A percentile compares a stretch with the other conserved stretches of the same genome.
Conservation (phyloP, 2,113 vertebrate genomes). For the Tylochromis polylepis region DNA sequence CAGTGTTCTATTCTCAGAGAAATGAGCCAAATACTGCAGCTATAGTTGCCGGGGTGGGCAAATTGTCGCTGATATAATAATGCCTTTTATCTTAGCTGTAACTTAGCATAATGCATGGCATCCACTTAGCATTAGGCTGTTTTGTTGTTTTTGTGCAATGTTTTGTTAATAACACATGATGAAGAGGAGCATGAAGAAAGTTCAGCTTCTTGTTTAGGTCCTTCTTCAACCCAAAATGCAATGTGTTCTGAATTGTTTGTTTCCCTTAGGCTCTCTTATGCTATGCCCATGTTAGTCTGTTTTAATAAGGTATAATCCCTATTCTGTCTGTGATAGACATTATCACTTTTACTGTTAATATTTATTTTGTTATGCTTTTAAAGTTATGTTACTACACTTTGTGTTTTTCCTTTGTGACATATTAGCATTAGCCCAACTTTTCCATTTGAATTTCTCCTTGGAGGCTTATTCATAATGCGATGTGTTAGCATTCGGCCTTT, state of each 20-base stretch:
- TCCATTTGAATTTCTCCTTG: background rate
- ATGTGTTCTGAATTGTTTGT: conserved; percentile 9
- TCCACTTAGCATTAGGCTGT: background rate
- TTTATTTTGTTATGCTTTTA: background rate
- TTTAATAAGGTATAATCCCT: background rate
- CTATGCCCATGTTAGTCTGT: background rate
- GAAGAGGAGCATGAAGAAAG: conserved; percentile 1
- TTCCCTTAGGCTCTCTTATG: background rate
- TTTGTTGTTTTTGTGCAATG: conserved; percentile 7
- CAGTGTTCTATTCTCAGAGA: conserved; percentile 18
- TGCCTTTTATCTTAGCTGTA: conserved; percentile 16
- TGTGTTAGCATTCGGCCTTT: background rate
- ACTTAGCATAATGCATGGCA: conserved; percentile 13
- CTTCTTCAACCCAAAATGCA: background rate
- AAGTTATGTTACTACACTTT: background rate
- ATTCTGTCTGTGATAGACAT: background rate
- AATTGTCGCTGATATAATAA: conserved; percentile 12
- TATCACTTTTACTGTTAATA: background rate
- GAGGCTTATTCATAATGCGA: background rate
- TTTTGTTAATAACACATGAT: conserved; percentile 6
- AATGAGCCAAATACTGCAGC: conserved; percentile 2
- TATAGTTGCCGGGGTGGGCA: background rate
- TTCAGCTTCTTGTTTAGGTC: conserved; percentile 1
- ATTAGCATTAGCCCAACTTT: background rate
- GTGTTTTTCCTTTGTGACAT: background rate